A percentile compares a stretch with the other conserved stretches of the same genome.
These are phyloP conservation scores for Cynodonichthys magdalenae DNA, from an alignment of 2,797 vertebrate species.

Conservation along the genomic window DNA sequence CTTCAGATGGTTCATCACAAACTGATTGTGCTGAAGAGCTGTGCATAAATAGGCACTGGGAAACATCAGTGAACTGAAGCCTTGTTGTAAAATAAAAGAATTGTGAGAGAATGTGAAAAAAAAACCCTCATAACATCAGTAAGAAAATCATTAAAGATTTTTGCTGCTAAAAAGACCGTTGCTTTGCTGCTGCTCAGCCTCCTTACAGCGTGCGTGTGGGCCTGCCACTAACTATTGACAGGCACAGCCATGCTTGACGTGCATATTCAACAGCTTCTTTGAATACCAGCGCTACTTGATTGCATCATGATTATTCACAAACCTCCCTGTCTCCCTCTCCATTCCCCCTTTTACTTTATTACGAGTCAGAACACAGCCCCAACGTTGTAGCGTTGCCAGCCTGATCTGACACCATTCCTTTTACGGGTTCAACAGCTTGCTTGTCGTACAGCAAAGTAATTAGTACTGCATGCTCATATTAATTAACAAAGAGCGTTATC, in stretches of 20 bases:
- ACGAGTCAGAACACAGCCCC: conserved; percentile 61
- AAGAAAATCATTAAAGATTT: neutral
- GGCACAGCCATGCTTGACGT: conserved; percentile 43
- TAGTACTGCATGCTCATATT: conserved; percentile 94
- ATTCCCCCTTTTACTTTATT: conserved; percentile 59
- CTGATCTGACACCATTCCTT: conserved; percentile 74
- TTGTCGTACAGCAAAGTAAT: conserved; percentile 93
- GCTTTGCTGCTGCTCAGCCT: conserved; percentile 7
- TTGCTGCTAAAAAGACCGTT: neutral
- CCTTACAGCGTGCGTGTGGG: conserved; percentile 31
- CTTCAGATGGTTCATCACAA: neutral
- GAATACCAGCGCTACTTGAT: conserved; percentile 62
- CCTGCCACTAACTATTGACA: conserved; percentile 50
- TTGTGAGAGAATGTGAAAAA: neutral
- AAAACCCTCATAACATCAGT: neutral
- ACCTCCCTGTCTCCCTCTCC: conserved; percentile 30
- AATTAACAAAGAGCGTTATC: conserved; percentile 96
- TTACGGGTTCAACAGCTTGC: conserved; percentile 85
- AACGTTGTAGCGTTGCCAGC: conserved; percentile 49
- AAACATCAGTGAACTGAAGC: neutral
- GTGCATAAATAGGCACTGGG: neutral
- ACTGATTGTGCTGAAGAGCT: neutral
- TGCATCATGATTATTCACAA: conserved; percentile 62
- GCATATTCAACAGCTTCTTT: conserved; percentile 60
- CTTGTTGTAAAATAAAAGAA: neutral